Conservation (phyloP, 2,888 invertebrate species). For the Eulithis prunata region DNA sequence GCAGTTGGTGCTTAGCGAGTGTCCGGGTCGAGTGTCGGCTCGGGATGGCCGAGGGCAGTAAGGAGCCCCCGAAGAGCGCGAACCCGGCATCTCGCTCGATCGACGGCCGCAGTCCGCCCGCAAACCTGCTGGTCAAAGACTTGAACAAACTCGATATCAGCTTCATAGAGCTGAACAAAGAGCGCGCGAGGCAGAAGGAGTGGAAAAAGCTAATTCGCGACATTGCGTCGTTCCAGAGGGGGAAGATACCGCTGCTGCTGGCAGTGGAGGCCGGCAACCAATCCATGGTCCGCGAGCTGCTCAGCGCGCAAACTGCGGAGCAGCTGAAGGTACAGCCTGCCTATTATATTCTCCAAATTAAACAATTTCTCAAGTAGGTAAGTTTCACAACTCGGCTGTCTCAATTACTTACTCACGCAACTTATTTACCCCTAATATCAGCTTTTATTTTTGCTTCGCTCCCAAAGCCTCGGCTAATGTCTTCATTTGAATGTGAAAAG, state of each 20-base stretch:
- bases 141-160: slow-evolving; percentile 79
- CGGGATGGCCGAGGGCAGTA: slow-evolving; percentile 61
- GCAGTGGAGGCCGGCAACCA: slow-evolving; percentile 98
- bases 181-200: slow-evolving; percentile 78
- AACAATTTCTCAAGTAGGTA: slow-evolving; percentile 6
- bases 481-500: slow-evolving; percentile 35
- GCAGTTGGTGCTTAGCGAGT: slow-evolving; percentile 60
- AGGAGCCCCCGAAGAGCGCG: slow-evolving; percentile 65
- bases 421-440: slow-evolving; percentile 18
- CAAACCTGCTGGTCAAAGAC: slow-evolving; percentile 65
- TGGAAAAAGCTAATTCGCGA: slow-evolving; percentile 85
- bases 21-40: slow-evolving; percentile 55
- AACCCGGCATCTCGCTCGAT: slow-evolving; percentile 55
- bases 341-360: background rate
- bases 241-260: slow-evolving; percentile 95
- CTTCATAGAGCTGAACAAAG: slow-evolving; percentile 81
- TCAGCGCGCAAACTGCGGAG: slow-evolving; percentile 93
- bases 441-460: slow-evolving; percentile 32
- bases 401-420: background rate
- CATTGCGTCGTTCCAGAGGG: slow-evolving; percentile 90
- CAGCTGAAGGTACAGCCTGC: slow-evolving; percentile 88
- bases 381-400: background rate
- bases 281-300: slow-evolving; percentile 96
- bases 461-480: slow-evolving; percentile 32
- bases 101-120: slow-evolving; percentile 65